phyloP scores from a whole-genome alignment of 2,797 vertebrate species.

The Miichthys miiuy region DNA sequence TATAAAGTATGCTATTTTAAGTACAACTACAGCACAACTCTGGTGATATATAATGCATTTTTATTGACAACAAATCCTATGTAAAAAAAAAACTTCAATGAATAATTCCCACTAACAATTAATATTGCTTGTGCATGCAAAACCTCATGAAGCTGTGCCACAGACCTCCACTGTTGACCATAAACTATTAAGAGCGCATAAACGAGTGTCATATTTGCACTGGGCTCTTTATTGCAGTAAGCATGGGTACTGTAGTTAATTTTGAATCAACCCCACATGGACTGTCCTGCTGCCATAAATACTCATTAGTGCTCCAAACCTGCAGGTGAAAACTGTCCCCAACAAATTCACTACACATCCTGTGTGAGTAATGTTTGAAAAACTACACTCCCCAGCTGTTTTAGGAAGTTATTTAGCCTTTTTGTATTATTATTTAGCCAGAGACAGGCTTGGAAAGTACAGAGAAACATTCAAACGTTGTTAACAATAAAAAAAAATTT shows the following conservation, averaged over 20 bases:
- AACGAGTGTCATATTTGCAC: not conserved
- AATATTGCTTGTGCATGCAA: not conserved
- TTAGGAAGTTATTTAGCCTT: not conserved
- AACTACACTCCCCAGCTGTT: not conserved
- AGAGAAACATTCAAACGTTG: not conserved
- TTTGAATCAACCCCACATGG: not conserved
- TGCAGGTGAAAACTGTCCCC: not conserved
- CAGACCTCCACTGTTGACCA: not conserved
- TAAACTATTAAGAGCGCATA: constrained; percentile 7
- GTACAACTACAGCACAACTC: constrained; percentile 18
- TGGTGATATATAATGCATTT: constrained; percentile 9
- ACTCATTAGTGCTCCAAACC: not conserved
- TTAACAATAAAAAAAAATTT: not conserved
- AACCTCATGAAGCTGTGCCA: not conserved
- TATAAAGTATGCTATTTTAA: constrained; percentile 42
- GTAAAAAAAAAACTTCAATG: constrained; percentile 19
- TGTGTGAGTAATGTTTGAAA: not conserved
- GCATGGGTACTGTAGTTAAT: not conserved
- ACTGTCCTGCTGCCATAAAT: constrained; percentile 5
- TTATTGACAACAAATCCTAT: constrained; percentile 11
- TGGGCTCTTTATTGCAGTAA: not conserved
- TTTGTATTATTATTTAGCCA: not conserved
- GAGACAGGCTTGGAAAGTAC: not conserved
- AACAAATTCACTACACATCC: not conserved
- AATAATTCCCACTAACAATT: constrained; percentile 2